Percentiles rank a stretch among this genome's conserved stretches.
Evolutionary conservation across 2,113 vertebrate species (phyloP).

Genomic region (Athene cunicularia): DNA sequence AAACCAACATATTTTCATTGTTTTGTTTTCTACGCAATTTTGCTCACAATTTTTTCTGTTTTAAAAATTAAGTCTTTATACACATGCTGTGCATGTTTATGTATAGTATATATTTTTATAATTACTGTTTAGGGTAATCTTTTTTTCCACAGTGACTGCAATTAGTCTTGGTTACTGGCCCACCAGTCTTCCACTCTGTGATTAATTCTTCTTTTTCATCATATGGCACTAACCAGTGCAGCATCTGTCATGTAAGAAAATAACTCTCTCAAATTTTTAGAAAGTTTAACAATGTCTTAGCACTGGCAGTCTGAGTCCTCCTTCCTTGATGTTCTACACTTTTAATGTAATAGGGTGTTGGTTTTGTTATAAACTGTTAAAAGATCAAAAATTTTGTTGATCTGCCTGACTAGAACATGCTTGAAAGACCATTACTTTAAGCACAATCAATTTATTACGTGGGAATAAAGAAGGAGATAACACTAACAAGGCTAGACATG

Average conservation of each 20-base stretch:
- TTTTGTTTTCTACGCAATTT: not conserved
- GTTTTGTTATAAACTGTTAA: not conserved
- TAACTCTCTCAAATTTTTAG: not conserved
- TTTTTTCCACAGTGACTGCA: not conserved
- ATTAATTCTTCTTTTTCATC: not conserved
- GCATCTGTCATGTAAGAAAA: not conserved
- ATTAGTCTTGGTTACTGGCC: not conserved
- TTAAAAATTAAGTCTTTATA: not conserved
- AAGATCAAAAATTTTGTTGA: not conserved
- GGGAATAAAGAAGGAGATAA: not conserved
- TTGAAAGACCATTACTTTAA: not conserved
- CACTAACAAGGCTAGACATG: not conserved
- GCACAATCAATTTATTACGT: not conserved
- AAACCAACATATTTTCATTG: not conserved
- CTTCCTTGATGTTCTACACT: not conserved
- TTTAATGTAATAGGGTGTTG: not conserved
- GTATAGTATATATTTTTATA: not conserved
- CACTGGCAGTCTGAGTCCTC: not conserved
- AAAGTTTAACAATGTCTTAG: not conserved
- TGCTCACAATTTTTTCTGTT: not conserved
- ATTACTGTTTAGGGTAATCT: not conserved
- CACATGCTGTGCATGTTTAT: not conserved
- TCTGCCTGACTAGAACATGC: not conserved
- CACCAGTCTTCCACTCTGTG: not conserved
- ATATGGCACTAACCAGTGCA: not conserved